phyloP scores from a whole-genome alignment of 2,113 vertebrate genomes.

The Actinemys pallida region DNA sequence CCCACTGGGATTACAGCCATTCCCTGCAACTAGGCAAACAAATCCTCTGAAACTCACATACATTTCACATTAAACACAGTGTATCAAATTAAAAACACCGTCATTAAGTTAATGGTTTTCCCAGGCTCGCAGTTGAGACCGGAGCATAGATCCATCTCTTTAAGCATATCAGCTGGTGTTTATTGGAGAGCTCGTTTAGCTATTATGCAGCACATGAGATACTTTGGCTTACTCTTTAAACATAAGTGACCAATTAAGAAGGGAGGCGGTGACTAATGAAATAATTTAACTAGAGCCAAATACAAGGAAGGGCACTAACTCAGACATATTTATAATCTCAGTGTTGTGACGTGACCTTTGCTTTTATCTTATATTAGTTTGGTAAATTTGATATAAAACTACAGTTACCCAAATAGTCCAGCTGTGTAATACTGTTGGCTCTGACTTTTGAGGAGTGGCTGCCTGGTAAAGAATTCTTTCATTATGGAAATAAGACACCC shows the following conservation, averaged over 20 bases:
- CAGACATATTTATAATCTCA: background rate
- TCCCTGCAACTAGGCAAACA: background rate
- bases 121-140: constrained; percentile 42
- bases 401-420: background rate
- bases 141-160: background rate
- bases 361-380: background rate
- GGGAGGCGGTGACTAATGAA: constrained; percentile 22
- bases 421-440: background rate
- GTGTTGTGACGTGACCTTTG: background rate
- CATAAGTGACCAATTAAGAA: constrained; percentile 52
- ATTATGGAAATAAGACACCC: background rate
- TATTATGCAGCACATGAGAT: background rate
- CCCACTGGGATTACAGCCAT: constrained; percentile 16
- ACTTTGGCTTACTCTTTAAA: constrained; percentile 45
- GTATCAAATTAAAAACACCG: constrained; percentile 47
- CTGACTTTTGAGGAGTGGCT: background rate
- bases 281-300: constrained; percentile 52
- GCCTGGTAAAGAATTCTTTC: background rate
- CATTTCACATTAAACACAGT: constrained; percentile 44
- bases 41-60: background rate
- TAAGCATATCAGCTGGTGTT: background rate
- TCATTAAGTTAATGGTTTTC: constrained; percentile 49
- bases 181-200: background rate
- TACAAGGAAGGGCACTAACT: constrained; percentile 39
- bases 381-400: background rate